Base-by-base conservation (phyloP, 2,888 invertebrate genomes). In the Drosophila yooni region DNA sequence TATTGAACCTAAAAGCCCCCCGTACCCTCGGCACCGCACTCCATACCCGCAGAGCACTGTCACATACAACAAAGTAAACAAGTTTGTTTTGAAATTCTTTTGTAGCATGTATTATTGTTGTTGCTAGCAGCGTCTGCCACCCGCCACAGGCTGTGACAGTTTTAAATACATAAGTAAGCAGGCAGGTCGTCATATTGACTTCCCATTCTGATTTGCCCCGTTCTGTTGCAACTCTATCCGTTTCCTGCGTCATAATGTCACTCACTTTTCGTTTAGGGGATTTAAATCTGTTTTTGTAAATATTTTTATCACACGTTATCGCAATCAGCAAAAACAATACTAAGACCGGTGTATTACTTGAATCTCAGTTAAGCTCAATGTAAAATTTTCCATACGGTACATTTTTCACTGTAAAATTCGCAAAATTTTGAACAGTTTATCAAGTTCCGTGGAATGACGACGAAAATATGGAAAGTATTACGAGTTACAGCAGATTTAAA, bases 81-180 rank as follows among this genome's bases (percentile, higher is more conserved):
- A 79, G 79, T 83, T 88, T 83, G 76, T 77, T 90, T 90, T 75
- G 70, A 80, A 75, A 84, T 85, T 85, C 77, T 82, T 85, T 59
- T 76, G 62, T 79, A 65, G 72, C 76, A 68, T 84, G 79, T 50
- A 43, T 60, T 70, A 51, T 61, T 56, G 18, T 34, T 67, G 29
- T n/a, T 56, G 36, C n/a, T 38, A 36, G 68, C 67, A 59, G 67
- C 65, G 66, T 81, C 67, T 68, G 15, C 25, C 46, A 15, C 46
- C 46, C 46, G 25, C 25, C 27, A 72, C 50, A 18, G 29, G 38
- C 60, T 56, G 36, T 36, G 46, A 65, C 69, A 71, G 70, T 74
- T 87, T 81, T 75, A 87, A 81, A 56, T 50, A 50, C 10, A 27
- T 27, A 50, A 27, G 38, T 18, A 21, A 53, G 38, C n/a, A n/a